A percentile compares a stretch with the other conserved stretches of the same genome.
These are phyloP conservation scores for Pitangus sulphuratus DNA, from an alignment of 2,797 vertebrate genomes.

Conservation along the genomic window DNA sequence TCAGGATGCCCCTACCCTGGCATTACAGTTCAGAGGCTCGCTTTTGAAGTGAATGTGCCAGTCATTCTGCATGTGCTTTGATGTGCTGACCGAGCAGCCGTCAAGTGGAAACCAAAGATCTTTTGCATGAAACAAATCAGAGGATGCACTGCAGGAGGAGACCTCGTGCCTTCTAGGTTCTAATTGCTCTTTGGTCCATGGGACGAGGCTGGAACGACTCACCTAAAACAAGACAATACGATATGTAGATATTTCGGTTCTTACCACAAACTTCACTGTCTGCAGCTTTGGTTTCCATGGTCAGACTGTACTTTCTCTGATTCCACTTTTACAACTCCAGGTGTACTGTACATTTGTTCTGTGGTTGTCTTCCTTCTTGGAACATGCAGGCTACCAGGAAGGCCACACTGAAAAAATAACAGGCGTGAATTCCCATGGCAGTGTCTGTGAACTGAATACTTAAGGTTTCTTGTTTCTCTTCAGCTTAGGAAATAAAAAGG, in stretches of 20 bases:
- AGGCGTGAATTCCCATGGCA: not conserved
- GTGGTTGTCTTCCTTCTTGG: not conserved
- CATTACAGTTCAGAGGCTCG: not conserved
- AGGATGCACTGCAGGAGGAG: not conserved
- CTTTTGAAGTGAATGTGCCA: not conserved
- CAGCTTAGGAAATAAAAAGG: not conserved
- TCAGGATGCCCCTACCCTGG: not conserved
- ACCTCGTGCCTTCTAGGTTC: not conserved
- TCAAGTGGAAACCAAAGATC: not conserved
- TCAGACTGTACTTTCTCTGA: not conserved
- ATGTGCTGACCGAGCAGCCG: not conserved
- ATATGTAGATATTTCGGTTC: not conserved
- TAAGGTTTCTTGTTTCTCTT: not conserved
- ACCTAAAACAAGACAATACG: not conserved
- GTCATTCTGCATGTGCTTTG: rapidly evolving
- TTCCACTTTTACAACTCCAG: rapidly evolving
- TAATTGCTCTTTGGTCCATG: not conserved
- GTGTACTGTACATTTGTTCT: not conserved
- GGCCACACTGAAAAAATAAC: not conserved
- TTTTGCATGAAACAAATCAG: not conserved
- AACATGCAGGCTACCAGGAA: not conserved
- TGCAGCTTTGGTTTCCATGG: not conserved
- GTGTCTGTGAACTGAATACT: not conserved
- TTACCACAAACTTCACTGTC: not conserved
- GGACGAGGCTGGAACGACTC: rapidly evolving